Conservation (phyloP, 2,113 vertebrate species). For the Sisor rabdophorus region DNA sequence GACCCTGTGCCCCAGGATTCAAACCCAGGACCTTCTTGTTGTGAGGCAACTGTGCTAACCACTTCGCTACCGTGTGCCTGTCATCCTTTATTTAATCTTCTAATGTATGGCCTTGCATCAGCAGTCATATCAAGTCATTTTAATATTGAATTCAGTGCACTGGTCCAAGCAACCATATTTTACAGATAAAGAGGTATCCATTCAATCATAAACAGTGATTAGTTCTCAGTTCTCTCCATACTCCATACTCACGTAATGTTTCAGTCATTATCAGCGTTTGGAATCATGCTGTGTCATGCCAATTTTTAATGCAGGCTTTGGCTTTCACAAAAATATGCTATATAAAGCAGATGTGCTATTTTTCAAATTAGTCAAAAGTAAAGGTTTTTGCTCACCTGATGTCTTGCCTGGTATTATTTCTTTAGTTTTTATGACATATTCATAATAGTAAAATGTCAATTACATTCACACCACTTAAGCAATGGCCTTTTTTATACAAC, state of each 20-base stretch:
- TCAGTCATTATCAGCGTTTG: not conserved
- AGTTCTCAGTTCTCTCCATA: not conserved
- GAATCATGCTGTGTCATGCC: not conserved
- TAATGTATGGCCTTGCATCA: not conserved
- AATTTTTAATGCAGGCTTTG: not conserved
- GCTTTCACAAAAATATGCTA: too few relatives aligned
- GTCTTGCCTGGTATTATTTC: not conserved
- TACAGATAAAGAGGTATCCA: not conserved
- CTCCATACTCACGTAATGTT: not conserved
- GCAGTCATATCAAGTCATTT: slow-evolving; percentile 3
- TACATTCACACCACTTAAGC: too few relatives aligned
- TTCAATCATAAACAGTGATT: not conserved
- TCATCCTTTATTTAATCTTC: too few relatives aligned
- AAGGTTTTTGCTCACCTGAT: not conserved
- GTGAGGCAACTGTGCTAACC: too few relatives aligned
- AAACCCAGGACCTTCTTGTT: too few relatives aligned
- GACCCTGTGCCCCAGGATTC: too few relatives aligned
- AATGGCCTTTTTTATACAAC: too few relatives aligned
- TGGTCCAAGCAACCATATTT: not conserved
- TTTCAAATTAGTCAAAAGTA: not conserved
- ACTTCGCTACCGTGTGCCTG: too few relatives aligned
- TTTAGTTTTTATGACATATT: too few relatives aligned
- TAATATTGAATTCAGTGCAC: not conserved
- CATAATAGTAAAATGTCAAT: too few relatives aligned
- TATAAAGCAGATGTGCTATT: not conserved